Evolutionary conservation across 2,888 invertebrate genomes (phyloP).

Genomic region (Pseudanteris insignis): DNA sequence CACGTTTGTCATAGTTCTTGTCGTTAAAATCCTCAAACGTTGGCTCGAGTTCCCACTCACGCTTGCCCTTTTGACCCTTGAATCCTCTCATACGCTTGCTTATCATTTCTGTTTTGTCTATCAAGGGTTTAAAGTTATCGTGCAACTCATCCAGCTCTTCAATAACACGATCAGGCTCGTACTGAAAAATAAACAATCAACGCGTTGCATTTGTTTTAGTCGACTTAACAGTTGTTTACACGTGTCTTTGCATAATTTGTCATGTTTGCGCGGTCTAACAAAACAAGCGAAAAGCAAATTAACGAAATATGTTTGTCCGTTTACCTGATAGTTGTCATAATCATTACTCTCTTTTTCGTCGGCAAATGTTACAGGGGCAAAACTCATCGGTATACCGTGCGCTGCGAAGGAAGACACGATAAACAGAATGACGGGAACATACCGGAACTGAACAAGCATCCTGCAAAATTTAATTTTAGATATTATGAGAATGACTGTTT

Average conservation of each 20-base stretch:
- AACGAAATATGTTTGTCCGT: background rate
- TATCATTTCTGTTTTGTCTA: conserved; percentile 33
- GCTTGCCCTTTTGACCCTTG: conserved; percentile 32
- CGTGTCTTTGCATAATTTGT: no score
- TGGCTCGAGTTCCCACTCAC: conserved; percentile 36
- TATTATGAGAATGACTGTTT: background rate
- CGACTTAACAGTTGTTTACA: no score
- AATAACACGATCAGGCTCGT: conserved; percentile 26
- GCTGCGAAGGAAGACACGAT: conserved; percentile 31
- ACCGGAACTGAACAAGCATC: conserved; percentile 23
- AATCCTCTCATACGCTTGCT: conserved; percentile 32
- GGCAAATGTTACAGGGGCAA: conserved; percentile 11
- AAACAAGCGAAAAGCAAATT: no score
- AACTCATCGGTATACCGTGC: conserved; percentile 22
- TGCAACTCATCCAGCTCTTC: conserved; percentile 32
- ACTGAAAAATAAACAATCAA: conserved; percentile 10
- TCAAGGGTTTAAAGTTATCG: conserved; percentile 25
- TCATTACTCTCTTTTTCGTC: conserved; percentile 24
- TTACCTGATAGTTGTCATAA: conserved; percentile 24
- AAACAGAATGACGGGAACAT: conserved; percentile 26
- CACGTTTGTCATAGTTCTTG: conserved; percentile 33
- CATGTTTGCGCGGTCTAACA: no score
- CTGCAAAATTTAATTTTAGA: conserved; percentile 30
- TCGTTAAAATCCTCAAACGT: conserved; percentile 16
- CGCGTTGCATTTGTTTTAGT: no score